These are phyloP conservation scores for Clostera curtula DNA, from an alignment of 2,888 invertebrate species.

Conservation along the genomic window DNA sequence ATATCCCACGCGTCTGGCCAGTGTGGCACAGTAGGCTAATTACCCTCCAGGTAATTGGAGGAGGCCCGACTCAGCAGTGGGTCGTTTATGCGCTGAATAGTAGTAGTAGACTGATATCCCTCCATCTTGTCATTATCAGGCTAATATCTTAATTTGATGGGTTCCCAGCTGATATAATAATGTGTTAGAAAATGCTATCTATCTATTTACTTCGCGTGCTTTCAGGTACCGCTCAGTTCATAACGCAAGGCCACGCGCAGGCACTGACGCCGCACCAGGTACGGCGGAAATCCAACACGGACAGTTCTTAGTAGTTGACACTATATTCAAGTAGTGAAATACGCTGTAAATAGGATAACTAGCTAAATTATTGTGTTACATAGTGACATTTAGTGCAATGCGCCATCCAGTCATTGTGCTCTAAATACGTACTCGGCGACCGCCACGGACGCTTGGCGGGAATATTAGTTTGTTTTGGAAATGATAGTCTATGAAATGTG, in stretches of 20 bases:
- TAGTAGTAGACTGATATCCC: too few relatives aligned
- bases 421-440: conserved; percentile 31
- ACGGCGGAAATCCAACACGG: conserved; percentile 67
- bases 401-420: conserved; percentile 32
- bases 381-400: conserved; percentile 28
- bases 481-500: too few relatives aligned
- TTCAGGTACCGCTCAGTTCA: conserved; percentile 60
- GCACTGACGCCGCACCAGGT: conserved; percentile 59
- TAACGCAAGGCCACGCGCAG: conserved; percentile 59
- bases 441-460: conserved; percentile 23
- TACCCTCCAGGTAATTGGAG: too few relatives aligned
- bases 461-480: too few relatives aligned
- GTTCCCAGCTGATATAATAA: too few relatives aligned
- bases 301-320: conserved; percentile 58
- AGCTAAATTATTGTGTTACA: conserved; percentile 36
- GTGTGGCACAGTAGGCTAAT: too few relatives aligned
- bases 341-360: conserved; percentile 40
- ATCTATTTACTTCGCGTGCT: conserved; percentile 6
- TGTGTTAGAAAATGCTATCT: conserved; percentile 1
- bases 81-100: too few relatives aligned
- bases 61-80: too few relatives aligned
- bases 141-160: too few relatives aligned
- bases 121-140: too few relatives aligned
- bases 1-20: too few relatives aligned
- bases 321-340: conserved; percentile 30